Percentiles rank a stretch among this genome's conserved stretches.
phyloP scores from a whole-genome alignment of 1,140 invertebrate genomes.

The Rhysida immarginata region DNA sequence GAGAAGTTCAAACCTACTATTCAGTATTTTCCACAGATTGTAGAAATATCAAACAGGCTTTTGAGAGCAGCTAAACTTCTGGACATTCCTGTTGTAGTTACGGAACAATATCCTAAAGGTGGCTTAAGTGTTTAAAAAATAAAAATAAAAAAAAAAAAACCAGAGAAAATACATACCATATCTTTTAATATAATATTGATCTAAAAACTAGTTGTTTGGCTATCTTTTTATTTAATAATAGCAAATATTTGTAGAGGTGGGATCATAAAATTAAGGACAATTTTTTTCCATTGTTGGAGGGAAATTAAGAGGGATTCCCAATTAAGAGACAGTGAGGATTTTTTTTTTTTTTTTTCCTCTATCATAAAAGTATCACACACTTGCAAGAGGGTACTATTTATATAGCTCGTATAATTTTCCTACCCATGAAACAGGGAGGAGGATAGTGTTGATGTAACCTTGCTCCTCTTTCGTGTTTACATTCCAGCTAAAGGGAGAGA shows the following conservation, averaged over 20 bases:
- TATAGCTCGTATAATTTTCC: too few relatives aligned
- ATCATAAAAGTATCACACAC: too few relatives aligned
- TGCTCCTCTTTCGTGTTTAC: too few relatives aligned
- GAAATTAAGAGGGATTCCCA: too few relatives aligned
- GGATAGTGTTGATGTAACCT: too few relatives aligned
- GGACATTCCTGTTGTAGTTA: constrained; percentile 44
- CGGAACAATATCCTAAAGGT: constrained; percentile 55
- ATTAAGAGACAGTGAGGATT: too few relatives aligned
- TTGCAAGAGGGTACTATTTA: too few relatives aligned
- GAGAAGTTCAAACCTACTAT: constrained; percentile 45
- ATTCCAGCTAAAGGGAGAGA: too few relatives aligned
- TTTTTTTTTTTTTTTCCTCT: too few relatives aligned
- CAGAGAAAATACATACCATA: background rate
- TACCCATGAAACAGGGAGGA: too few relatives aligned
- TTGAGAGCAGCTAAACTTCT: constrained; percentile 38
- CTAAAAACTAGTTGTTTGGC: background rate
- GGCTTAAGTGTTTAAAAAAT: background rate
- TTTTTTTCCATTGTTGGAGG: too few relatives aligned
- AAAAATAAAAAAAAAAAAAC: background rate
- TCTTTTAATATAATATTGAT: background rate
- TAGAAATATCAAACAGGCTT: constrained; percentile 37
- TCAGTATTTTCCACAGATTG: constrained; percentile 42
- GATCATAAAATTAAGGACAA: too few relatives aligned
- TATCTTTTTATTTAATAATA: background rate
- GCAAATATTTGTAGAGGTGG: background rate